Base-by-base conservation (phyloP, 2,113 vertebrate species). In the Toxotes jaculatrix region DNA sequence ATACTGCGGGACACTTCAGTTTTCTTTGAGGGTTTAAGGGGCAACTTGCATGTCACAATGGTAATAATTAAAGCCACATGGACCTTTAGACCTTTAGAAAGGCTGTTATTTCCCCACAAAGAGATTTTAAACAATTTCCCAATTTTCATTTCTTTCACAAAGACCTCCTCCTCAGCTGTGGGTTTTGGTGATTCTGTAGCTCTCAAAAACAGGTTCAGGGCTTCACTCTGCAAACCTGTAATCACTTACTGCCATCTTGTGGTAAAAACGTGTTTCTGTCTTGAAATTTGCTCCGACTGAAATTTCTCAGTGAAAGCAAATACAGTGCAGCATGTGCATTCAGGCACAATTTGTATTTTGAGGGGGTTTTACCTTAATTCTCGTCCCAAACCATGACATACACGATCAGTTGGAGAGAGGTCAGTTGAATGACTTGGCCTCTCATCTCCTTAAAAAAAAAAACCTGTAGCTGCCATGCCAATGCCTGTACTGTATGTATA, bases 171-270 rank as follows among this genome's bases (percentile, higher is more conserved):
- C 4, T 59, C 14, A 62, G 2, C 34, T 34, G 17, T 5, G 7
- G 4, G 55, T 59, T 38, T 51, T 64, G 31, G 1, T 56, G 36
- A 61, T 27, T 27, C 27, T 27, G 27, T 27, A 27, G 27, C 1
- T 27, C 13, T 23, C 10, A 32, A 36, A 21, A 10, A 7, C 8
- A 16, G 0, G 4, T 45, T 61, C 11, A 59, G 4, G 4, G 9
- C 34, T 32, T 7, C 3, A 19, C 4, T 51, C 14, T 12, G 11
- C 31, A 43, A 34, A 66, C 7, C 7, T 5, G 11, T 85, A 61
- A 47, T 64, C 31, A n/a, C 51, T 40, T 87, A 71, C 77, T 88
- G 77, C 93, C 94, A 93, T 64, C 94, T 92, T 82, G 91, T 94
- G 93, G 88, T 49, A 1, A 73, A 53, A 76, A 42, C 0, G 2